Percentiles rank a stretch among this genome's conserved stretches.
Conservation (phyloP, 1,140 invertebrate species). For the Drosophila bocqueti region DNA sequence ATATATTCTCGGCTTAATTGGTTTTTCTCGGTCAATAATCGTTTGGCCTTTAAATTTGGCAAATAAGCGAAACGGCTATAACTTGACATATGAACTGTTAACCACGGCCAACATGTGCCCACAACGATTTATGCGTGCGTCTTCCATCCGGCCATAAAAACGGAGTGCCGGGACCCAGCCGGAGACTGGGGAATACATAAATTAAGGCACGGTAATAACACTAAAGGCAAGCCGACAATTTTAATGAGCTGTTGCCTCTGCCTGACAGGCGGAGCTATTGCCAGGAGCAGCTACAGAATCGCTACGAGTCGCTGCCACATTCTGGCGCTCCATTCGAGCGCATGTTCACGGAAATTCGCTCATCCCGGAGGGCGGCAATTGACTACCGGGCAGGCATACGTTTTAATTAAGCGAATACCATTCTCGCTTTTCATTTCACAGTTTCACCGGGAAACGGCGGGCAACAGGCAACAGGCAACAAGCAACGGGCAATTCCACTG, state of each 20-base stretch:
- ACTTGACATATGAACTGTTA: slow-evolving; percentile 15
- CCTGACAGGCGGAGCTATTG: slow-evolving; percentile 20
- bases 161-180: background rate
- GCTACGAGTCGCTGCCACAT: slow-evolving; percentile 13
- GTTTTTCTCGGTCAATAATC: background rate
- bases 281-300: slow-evolving; percentile 23
- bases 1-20: slow-evolving; percentile 3
- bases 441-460: slow-evolving; percentile 8
- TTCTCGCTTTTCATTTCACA: slow-evolving; percentile 19
- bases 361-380: slow-evolving; percentile 23
- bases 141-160: slow-evolving; percentile 32
- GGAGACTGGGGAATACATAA: slow-evolving; percentile 31
- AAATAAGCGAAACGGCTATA: slow-evolving; percentile 21
- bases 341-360: slow-evolving; percentile 21
- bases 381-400: slow-evolving; percentile 31
- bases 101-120: slow-evolving; percentile 8
- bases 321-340: slow-evolving; percentile 33
- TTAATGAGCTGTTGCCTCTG: slow-evolving; percentile 42
- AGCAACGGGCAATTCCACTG: slow-evolving; percentile 20
- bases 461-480: slow-evolving; percentile 2
- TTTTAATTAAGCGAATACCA: slow-evolving; percentile 64
- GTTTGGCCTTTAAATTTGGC: slow-evolving; percentile 5
- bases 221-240: slow-evolving; percentile 54
- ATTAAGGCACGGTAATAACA: slow-evolving; percentile 55
- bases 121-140: slow-evolving; percentile 20